phyloP scores from a whole-genome alignment of 2,113 vertebrate species.

The Ciconia boyciana region DNA sequence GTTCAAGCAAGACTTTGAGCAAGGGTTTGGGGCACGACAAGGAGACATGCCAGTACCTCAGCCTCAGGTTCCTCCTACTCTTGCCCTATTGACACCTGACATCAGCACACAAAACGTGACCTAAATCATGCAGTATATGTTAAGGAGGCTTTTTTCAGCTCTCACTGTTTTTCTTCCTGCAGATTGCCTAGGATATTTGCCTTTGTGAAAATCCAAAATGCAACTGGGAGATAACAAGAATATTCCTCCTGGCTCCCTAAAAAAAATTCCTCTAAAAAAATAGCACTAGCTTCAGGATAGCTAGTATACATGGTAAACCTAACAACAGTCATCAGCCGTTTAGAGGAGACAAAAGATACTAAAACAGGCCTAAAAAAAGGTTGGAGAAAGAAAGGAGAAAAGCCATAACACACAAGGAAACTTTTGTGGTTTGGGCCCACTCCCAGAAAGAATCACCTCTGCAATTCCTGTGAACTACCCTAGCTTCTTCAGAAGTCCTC shows the following conservation, averaged over 20 bases:
- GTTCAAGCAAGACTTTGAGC: not conserved
- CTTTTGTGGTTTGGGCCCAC: not conserved
- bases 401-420: accelerated
- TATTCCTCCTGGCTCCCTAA: not conserved
- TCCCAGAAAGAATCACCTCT: not conserved
- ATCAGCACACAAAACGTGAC: not conserved
- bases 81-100: not conserved
- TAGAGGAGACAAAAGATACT: not conserved
- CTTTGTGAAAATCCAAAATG: not conserved
- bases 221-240: not conserved
- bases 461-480: not conserved
- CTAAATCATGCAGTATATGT: not conserved
- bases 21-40: not conserved
- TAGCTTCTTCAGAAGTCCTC: not conserved
- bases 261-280: no score
- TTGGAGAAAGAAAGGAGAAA: not conserved
- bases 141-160: not conserved
- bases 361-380: not conserved
- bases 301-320: not conserved
- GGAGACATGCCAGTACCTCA: not conserved
- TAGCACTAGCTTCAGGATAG: not conserved
- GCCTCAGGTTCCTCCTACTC: not conserved
- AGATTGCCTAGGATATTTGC: not conserved
- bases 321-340: not conserved
- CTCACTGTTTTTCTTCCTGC: not conserved